Base-by-base conservation (phyloP, 2,888 invertebrate genomes). In the Colostygia pectinataria region DNA sequence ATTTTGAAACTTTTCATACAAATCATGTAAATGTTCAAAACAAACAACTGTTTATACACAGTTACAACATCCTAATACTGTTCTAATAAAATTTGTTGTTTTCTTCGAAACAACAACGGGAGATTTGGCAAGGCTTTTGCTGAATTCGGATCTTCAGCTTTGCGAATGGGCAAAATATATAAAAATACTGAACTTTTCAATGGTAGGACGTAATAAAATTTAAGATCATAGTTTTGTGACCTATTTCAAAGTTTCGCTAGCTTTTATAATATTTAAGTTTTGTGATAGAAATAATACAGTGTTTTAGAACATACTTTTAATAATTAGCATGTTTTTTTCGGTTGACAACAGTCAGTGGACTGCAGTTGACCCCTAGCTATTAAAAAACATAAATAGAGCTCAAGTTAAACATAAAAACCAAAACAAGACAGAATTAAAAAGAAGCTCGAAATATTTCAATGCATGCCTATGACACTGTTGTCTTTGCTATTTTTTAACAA, bases 41-140 rank as follows among this genome's bases (percentile, higher is more conserved):
- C 61, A 61, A 61, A 68, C 65, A 64, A n/a, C n/a, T n/a, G 60
- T 34, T 15, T 66, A 68, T 42, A 20, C 14, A 9, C 54, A 52
- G 61, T 55, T 63, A 63, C 61, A 62, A 63, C 65, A 64, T 64
- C 51, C 46, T 45, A 50, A 53, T 53, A 51, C 49, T 52, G 55
- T 67, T 67, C 61, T 65, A 64, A 64, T 63, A 53, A 65, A 65
- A 65, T n/a, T n/a, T 64, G 43, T 43, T 62, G 44, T 44, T 62
- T 66, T 70, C 67, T 72, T 66, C 60, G 67, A 74, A 78, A 78
- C 76, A 80, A 77, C 74, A 75, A 71, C 64, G 38, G 46, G 71
- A 78, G 74, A 83, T 82, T 84, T 84, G 84, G 83, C 84, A 83
- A 64, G 66, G 76, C 64, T 73, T 76, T 66, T 66, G 80, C 79